Conservation (phyloP, 2,888 invertebrate genomes). For the Plagodis pulveraria region DNA sequence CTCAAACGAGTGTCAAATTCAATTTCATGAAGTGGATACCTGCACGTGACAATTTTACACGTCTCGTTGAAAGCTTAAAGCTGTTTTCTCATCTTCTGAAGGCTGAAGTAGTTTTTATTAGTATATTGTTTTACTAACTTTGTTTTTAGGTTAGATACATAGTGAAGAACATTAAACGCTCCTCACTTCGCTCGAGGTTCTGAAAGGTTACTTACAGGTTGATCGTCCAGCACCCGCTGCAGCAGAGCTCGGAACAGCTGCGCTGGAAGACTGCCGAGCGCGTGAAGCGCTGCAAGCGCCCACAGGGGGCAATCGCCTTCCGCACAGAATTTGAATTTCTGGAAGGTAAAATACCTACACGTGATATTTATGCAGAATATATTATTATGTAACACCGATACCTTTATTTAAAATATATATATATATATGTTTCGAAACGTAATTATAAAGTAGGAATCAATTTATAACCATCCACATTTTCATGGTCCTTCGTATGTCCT, state of each 20-base stretch:
- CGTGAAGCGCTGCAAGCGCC: conserved; percentile 74
- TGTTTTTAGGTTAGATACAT: conserved; percentile 1
- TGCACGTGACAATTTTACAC: conserved; percentile 23
- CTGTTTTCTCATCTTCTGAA: not conserved
- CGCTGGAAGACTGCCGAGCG: conserved; percentile 67
- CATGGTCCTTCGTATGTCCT: no score
- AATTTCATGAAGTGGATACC: conserved; percentile 13
- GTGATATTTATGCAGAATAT: no score
- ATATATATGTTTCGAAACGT: no score
- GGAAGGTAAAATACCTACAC: conserved; percentile 10
- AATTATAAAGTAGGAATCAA: no score
- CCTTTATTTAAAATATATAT: no score
- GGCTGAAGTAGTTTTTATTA: not conserved
- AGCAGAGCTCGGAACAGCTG: conserved; percentile 63
- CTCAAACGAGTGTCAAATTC: conserved; percentile 9
- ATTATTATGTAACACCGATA: not conserved
- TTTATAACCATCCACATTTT: no score
- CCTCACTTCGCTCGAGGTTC: not conserved
- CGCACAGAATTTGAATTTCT: conserved; percentile 79
- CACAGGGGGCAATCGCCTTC: conserved; percentile 78
- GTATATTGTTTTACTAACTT: conserved; percentile 2
- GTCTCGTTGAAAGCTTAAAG: conserved; percentile 9
- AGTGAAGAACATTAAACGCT: no score
- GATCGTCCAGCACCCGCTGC: conserved; percentile 62
- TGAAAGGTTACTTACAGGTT: conserved; percentile 54